Evolutionary conservation across 2,113 vertebrate genomes (phyloP).

Genomic region (Shinisaurus crocodilurus): DNA sequence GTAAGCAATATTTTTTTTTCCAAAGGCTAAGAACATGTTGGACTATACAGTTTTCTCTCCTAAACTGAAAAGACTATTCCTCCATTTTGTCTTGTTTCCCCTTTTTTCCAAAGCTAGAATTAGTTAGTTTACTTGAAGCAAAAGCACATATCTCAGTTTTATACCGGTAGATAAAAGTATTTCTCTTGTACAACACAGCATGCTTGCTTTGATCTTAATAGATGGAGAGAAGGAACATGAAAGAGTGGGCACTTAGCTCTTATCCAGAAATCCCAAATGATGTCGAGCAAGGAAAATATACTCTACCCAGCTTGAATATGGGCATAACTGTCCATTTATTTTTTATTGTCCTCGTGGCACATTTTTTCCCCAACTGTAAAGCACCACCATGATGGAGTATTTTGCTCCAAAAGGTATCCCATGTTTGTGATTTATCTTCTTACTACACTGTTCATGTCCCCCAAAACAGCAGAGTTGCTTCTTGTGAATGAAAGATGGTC

Average conservation of each 20-base stretch:
- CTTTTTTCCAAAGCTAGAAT: not conserved
- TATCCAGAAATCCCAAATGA: not conserved
- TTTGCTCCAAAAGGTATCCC: not conserved
- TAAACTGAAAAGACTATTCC: not conserved
- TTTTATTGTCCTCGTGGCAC: not conserved
- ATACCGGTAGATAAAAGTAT: not conserved
- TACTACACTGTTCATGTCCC: not conserved
- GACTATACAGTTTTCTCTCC: not conserved
- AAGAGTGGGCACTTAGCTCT: not conserved
- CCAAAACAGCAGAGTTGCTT: not conserved
- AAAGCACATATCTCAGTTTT: not conserved
- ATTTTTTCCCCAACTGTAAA: not conserved
- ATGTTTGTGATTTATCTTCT: not conserved
- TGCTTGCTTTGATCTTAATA: not conserved
- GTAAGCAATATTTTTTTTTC: not conserved
- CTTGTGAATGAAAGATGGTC: not conserved
- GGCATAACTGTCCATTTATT: not conserved
- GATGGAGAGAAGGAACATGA: not conserved
- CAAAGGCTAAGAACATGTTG: slow-evolving; percentile 13
- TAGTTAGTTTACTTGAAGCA: not conserved
- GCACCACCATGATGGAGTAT: not conserved
- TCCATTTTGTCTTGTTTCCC: not conserved
- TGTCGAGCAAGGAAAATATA: not conserved
- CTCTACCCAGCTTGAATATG: not conserved
- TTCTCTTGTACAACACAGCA: not conserved